Conservation (phyloP, 2,888 invertebrate species). For the Leptinotarsa peninsularis region DNA sequence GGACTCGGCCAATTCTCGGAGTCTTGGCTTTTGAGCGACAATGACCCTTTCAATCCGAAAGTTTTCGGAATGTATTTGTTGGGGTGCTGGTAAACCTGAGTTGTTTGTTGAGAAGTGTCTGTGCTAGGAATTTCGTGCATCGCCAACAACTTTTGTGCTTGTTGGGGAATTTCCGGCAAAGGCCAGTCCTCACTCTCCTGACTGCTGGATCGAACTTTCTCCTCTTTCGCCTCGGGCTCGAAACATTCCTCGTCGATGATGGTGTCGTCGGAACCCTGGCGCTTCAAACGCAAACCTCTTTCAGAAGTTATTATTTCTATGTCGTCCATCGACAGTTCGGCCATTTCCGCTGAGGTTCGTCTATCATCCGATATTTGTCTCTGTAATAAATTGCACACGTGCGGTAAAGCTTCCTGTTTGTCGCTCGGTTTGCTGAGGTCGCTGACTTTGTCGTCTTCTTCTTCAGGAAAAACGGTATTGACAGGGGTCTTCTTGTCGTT, state of each 20-base stretch:
- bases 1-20: slow-evolving; percentile 87
- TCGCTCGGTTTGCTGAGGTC: slow-evolving; percentile 52
- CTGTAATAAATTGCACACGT: slow-evolving; percentile 62
- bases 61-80: slow-evolving; percentile 62
- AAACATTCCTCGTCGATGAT: slow-evolving; percentile 66
- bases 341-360: slow-evolving; percentile 86
- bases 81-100: slow-evolving; percentile 64
- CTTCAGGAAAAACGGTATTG: slow-evolving; percentile 46
- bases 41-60: slow-evolving; percentile 63
- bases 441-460: slow-evolving; percentile 47
- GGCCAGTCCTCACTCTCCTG: slow-evolving; percentile 84
- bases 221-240: slow-evolving; percentile 55
- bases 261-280: slow-evolving; percentile 66
- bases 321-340: slow-evolving; percentile 83
- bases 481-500: slow-evolving; percentile 62
- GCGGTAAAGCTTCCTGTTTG: slow-evolving; percentile 58
- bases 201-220: slow-evolving; percentile 67
- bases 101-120: slow-evolving; percentile 65
- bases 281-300: slow-evolving; percentile 61
- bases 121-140: slow-evolving; percentile 65
- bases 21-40: slow-evolving; percentile 69
- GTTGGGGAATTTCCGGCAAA: slow-evolving; percentile 75
- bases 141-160: slow-evolving; percentile 59
- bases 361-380: slow-evolving; percentile 82
- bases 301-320: slow-evolving; percentile 66